Percentiles rank a stretch among this genome's conserved stretches.
phyloP scores from a whole-genome alignment of 23 tunicate genomes.

The Corella eumyota region DNA sequence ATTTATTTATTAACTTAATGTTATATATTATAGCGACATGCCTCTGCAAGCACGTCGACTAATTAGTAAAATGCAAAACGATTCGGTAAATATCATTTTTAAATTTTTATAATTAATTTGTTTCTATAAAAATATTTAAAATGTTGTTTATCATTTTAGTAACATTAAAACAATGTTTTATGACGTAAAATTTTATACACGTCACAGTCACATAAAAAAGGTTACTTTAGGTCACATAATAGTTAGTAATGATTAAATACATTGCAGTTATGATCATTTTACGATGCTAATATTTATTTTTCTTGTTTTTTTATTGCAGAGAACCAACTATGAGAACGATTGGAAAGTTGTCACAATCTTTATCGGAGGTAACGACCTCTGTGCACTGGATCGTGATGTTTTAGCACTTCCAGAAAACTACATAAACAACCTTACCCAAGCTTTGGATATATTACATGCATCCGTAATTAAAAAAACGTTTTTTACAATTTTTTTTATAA shows the following conservation, averaged over 20 bases:
- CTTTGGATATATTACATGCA: constrained; percentile 59
- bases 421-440: constrained; percentile 37
- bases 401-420: constrained; percentile 41
- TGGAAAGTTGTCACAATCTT: constrained; percentile 85
- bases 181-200: no score
- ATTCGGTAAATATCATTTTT: constrained; percentile 13
- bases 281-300: no score
- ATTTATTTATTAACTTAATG: not conserved
- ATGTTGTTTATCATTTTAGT: no score
- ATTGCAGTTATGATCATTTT: no score
- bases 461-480: constrained; percentile 7
- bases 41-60: constrained; percentile 53
- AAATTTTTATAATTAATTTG: not conserved
- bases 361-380: constrained; percentile 89
- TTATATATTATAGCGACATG: constrained; percentile 53
- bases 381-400: constrained; percentile 39
- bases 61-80: constrained; percentile 30
- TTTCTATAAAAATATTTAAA: no score
- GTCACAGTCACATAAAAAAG: no score
- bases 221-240: no score
- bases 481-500: not conserved
- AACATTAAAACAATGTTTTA: no score
- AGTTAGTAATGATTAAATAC: no score
- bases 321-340: constrained; percentile 59
- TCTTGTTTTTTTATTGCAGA: no score